phyloP scores from a whole-genome alignment of 2,113 vertebrate species.

The Calyptomena viridis region DNA sequence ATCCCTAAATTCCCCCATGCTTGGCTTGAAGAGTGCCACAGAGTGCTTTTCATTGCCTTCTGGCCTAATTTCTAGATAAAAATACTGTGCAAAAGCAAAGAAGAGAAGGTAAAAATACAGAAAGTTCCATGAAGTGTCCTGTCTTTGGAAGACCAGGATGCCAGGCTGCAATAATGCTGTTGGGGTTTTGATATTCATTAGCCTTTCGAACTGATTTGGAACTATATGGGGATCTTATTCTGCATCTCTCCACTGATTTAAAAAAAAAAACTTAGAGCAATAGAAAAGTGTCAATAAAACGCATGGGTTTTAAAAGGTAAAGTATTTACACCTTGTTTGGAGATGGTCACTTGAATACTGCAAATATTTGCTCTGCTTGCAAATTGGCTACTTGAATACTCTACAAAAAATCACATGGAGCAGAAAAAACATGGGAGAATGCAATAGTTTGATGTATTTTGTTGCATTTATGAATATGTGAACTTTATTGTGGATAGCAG shows the following conservation, averaged over 20 bases:
- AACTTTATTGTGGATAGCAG: not conserved
- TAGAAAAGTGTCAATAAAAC: not conserved
- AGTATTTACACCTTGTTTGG: not conserved
- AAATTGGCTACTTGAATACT: not conserved
- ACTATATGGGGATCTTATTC: not conserved
- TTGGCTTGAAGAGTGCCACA: not conserved
- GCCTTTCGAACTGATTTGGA: not conserved
- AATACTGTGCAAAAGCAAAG: not conserved
- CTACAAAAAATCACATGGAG: not conserved
- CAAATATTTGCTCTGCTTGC: constrained; percentile 30
- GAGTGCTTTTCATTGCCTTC: not conserved
- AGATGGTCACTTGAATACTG: not conserved
- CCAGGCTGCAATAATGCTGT: not conserved
- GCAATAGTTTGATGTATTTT: not conserved
- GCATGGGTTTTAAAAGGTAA: not conserved
- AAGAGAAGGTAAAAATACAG: not conserved
- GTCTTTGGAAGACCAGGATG: not conserved
- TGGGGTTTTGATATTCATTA: not conserved
- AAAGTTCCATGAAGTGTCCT: not conserved
- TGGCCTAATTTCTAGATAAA: not conserved
- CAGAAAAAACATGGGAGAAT: not conserved
- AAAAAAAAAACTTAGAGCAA: not conserved
- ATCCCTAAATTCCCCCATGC: not conserved
- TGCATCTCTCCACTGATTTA: not conserved
- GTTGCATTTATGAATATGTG: not conserved